Conservation (phyloP, 1,140 invertebrate genomes). For the Thaumatotibia leucotreta region DNA sequence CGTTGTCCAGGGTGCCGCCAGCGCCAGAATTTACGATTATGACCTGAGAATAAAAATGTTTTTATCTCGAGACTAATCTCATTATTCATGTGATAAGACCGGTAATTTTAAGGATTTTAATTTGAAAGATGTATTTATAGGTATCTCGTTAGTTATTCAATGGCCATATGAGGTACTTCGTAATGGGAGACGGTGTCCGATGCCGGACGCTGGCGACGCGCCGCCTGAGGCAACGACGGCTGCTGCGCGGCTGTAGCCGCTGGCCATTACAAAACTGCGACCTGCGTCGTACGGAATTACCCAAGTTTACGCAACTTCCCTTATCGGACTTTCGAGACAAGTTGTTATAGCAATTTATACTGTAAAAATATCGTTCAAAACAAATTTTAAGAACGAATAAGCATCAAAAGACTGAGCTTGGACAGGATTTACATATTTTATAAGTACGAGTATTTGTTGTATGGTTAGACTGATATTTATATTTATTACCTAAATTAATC, state of each 20-base stretch:
- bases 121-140: neutral
- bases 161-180: neutral
- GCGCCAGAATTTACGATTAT: slow-evolving; percentile 13
- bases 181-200: slow-evolving; percentile 19
- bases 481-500: no score
- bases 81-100: neutral
- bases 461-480: no score
- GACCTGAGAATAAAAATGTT: neutral
- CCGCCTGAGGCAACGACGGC: slow-evolving; percentile 15
- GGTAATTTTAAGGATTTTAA: neutral
- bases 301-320: slow-evolving; percentile 47
- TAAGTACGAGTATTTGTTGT: no score
- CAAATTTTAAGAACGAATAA: neutral
- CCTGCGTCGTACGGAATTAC: slow-evolving; percentile 29
- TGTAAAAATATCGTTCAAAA: neutral
- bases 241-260: slow-evolving; percentile 21
- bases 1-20: slow-evolving; percentile 53
- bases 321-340: slow-evolving; percentile 35
- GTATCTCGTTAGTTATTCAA: neutral
- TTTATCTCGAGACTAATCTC: neutral
- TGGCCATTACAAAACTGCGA: slow-evolving; percentile 47
- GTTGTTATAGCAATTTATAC: neutral
- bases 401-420: no score
- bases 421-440: no score
- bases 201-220: slow-evolving; percentile 22